Conservation (phyloP, 2,113 vertebrate genomes). For the Sterrhoptilus dennistouni region DNA sequence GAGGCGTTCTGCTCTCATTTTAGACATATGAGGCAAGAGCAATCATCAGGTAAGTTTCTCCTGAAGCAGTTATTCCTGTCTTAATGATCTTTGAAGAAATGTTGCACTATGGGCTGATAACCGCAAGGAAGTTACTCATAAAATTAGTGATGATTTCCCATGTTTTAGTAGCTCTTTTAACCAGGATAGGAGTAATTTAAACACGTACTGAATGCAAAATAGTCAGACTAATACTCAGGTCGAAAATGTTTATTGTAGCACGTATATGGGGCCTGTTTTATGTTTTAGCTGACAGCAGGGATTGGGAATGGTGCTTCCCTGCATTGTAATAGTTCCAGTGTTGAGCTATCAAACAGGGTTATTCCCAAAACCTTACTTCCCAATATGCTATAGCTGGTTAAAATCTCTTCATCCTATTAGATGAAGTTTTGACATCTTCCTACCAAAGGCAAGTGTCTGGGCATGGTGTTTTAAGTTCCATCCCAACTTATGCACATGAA, state of each 20-base stretch:
- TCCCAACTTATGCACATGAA: accelerated
- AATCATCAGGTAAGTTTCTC: not conserved
- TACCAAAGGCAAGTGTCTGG: not conserved
- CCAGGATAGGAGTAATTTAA: not conserved
- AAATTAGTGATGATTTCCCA: not conserved
- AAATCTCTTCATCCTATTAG: not conserved
- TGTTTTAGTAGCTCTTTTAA: not conserved
- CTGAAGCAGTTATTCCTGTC: not conserved
- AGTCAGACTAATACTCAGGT: not conserved
- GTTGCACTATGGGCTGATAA: not conserved
- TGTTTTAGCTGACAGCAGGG: not conserved
- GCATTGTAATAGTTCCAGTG: not conserved
- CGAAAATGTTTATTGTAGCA: not conserved
- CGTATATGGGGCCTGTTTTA: not conserved
- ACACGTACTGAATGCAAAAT: not conserved
- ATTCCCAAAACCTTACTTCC: not conserved
- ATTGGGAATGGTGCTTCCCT: not conserved
- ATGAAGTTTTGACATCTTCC: not conserved
- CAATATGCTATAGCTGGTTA: not conserved
- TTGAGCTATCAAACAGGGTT: not conserved
- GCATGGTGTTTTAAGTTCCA: not conserved
- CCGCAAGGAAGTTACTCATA: not conserved
- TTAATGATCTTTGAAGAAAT: not conserved
- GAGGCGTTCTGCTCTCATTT: not conserved
- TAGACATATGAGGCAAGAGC: not conserved